phyloP scores from a whole-genome alignment of 2,113 vertebrate genomes.

The Xerus inauris region DNA sequence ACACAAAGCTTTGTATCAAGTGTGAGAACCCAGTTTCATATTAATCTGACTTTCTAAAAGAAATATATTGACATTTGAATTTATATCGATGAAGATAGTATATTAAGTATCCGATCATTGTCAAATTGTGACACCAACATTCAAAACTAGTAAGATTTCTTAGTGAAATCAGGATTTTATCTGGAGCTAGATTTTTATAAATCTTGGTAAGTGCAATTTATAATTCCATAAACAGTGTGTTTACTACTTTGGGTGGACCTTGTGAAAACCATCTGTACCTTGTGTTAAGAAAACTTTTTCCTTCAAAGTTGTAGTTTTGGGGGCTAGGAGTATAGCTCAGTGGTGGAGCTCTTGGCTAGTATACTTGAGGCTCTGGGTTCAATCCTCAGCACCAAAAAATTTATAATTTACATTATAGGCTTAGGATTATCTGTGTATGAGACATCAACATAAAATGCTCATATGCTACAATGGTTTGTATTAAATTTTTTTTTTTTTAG shows the following conservation, averaged over 20 bases:
- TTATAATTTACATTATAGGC: background rate
- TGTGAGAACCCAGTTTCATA: background rate
- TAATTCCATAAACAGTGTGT: background rate
- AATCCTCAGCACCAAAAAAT: too few relatives aligned
- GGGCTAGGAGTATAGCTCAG: too few relatives aligned
- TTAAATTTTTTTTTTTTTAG: background rate
- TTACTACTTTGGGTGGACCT: background rate
- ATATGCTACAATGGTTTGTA: background rate
- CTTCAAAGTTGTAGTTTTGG: too few relatives aligned
- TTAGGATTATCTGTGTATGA: background rate
- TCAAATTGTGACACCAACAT: background rate
- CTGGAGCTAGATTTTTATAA: background rate
- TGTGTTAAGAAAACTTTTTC: background rate
- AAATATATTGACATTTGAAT: background rate
- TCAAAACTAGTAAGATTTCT: conserved; percentile 20
- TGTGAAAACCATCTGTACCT: background rate
- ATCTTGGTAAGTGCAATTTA: background rate
- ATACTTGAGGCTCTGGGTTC: too few relatives aligned
- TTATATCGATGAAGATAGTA: background rate
- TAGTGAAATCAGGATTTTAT: background rate
- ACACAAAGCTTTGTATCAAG: background rate
- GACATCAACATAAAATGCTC: background rate
- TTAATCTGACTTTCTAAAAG: background rate
- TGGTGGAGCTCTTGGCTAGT: too few relatives aligned
- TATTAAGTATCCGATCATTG: background rate